Percentiles rank a stretch among this genome's conserved stretches.
phyloP scores from a whole-genome alignment of 2,113 vertebrate species.

The Cebus imitator region DNA sequence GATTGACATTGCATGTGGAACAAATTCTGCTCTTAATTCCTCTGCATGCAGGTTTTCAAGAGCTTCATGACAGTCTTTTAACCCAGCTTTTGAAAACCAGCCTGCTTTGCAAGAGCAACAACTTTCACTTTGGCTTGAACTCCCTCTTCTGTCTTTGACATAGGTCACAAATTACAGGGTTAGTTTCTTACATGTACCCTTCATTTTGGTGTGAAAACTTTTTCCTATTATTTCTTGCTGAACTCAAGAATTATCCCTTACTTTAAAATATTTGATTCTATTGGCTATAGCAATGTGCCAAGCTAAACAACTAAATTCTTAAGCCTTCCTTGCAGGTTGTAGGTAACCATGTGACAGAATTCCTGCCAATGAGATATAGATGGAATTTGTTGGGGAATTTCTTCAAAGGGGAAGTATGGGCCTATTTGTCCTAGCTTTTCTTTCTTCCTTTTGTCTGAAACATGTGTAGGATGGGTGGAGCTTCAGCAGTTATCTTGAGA shows the following conservation, averaged over 20 bases:
- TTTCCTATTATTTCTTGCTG: neutral
- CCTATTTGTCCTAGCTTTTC: neutral
- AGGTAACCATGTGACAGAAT: neutral
- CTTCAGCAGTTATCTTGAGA: neutral
- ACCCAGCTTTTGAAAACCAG: neutral
- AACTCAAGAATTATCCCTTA: neutral
- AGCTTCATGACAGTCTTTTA: neutral
- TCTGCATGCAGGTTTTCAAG: neutral
- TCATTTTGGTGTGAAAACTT: neutral
- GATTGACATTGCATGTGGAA: neutral
- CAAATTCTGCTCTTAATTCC: neutral
- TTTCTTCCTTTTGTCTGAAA: neutral
- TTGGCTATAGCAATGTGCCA: neutral
- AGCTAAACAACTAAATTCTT: neutral
- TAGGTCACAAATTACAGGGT: neutral
- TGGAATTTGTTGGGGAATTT: neutral
- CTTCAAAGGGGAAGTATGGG: neutral
- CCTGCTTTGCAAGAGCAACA: neutral
- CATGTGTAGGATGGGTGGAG: neutral
- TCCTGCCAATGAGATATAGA: neutral
- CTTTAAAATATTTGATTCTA: neutral
- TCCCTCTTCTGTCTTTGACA: neutral
- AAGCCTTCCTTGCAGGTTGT: neutral
- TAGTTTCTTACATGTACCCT: neutral
- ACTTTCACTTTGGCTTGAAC: neutral